Base-by-base conservation (phyloP, 2,113 vertebrate species). In the Brienomyrus longianalis region DNA sequence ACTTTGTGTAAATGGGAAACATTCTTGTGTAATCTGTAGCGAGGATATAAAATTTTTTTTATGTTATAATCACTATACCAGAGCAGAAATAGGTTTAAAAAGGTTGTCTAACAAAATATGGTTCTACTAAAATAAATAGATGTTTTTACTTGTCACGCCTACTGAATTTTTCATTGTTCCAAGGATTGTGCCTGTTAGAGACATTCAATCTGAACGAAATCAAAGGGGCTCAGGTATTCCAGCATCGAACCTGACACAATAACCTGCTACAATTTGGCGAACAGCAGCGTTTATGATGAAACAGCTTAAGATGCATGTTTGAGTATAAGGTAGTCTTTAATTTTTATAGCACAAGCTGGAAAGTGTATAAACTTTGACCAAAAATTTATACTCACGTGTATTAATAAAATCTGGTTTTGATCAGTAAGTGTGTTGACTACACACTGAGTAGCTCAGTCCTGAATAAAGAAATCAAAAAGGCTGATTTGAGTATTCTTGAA, bases 91-190 rank as follows among this genome's bases (percentile, higher is more conserved):
- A 39, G 0, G 17, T 80, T 80, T 5, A 4, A n/a, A 13, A 17
- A 80, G 31, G 74, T 80, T 80, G 27, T 19, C 15, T 43, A 39
- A 80, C 11, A 31, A 80, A 80, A 80, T 39, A 39, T 21, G 17
- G 74, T 88, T 51, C 48, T 66, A 31, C 48, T 51, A 15, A 50
- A 88, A 77, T 80, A 77, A 89, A 47, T 54, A 35, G 31, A 45
- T 5, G 11, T 39, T 74, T 89, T 3, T 52, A 19, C 31, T 39
- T 80, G 70, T 80, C 31, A 39, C 31, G 23, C 27, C 88, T 52
- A 50, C 48, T 89, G 11, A 89, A 83, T 89, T 35, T 89, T 89
- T 54, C 39, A 89, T 83, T 80, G 70, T 80, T 89, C 70, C 88
- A 51, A 39, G 66, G 17, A 89, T 74, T 54, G 48, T 80, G 5